phyloP scores from a whole-genome alignment of 2,113 vertebrate species.

The Laticauda laticaudata region DNA sequence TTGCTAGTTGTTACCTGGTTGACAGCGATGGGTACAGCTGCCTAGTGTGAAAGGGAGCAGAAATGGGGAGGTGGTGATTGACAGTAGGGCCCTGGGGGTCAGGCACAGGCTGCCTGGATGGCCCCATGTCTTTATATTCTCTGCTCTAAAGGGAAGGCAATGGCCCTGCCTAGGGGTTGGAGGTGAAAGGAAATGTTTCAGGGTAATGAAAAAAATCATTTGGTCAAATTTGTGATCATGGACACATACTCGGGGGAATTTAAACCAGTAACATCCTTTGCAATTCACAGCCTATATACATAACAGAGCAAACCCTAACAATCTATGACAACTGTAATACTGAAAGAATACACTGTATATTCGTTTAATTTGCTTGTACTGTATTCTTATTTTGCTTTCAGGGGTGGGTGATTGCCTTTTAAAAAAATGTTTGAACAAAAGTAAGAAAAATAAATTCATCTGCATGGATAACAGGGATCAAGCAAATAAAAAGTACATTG shows the following conservation, averaged over 20 bases:
- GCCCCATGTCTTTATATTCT: constrained; percentile 79
- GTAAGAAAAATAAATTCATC: constrained; percentile 15
- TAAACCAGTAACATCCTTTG: constrained; percentile 55
- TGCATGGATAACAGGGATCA: not conserved
- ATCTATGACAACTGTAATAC: constrained; percentile 35
- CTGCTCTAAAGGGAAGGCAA: constrained; percentile 71
- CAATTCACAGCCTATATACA: constrained; percentile 31
- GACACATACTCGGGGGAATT: constrained; percentile 70
- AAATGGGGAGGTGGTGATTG: constrained; percentile 78
- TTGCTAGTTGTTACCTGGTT: constrained; percentile 86
- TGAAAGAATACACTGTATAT: not conserved
- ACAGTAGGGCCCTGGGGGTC: constrained; percentile 80
- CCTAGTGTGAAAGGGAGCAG: constrained; percentile 82
- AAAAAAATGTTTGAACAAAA: constrained; percentile 3
- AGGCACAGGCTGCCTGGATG: constrained; percentile 72
- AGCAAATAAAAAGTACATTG: not conserved
- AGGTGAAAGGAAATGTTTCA: constrained; percentile 82
- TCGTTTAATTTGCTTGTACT: constrained; percentile 4
- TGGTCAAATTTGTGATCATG: constrained; percentile 79
- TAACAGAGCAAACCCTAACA: constrained; percentile 31
- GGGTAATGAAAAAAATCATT: constrained; percentile 81
- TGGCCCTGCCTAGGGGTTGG: constrained; percentile 78
- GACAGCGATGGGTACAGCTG: constrained; percentile 87
- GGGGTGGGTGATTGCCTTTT: not conserved
- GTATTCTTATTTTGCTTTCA: not conserved